phyloP scores from a whole-genome alignment of 2,797 vertebrate species.

The Buphagus erythrorhynchus region DNA sequence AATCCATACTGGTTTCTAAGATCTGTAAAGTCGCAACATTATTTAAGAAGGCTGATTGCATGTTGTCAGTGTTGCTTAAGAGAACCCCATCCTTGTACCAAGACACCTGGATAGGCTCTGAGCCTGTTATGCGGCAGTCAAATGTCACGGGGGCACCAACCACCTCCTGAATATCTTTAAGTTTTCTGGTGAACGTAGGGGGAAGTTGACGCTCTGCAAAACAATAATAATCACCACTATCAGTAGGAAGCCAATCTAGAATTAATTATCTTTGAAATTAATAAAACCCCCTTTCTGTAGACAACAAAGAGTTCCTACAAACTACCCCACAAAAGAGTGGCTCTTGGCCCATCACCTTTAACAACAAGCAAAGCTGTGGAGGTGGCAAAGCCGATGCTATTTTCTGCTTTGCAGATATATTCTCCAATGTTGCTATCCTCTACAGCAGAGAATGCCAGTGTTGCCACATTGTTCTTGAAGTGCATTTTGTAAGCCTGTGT shows the following conservation, averaged over 20 bases:
- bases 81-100: slow-evolving; percentile 94
- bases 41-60: slow-evolving; percentile 88
- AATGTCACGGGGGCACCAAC: slow-evolving; percentile 88
- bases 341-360: slow-evolving; percentile 82
- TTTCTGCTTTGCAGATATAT: slow-evolving; percentile 94
- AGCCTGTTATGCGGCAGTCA: slow-evolving; percentile 88
- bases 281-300: not conserved
- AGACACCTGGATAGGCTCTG: slow-evolving; percentile 88
- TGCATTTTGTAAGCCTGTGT: slow-evolving; percentile 86
- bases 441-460: slow-evolving; percentile 83
- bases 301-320: not conserved
- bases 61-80: slow-evolving; percentile 86
- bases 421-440: slow-evolving; percentile 87
- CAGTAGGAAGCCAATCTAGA: not conserved
- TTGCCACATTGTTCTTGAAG: slow-evolving; percentile 87
- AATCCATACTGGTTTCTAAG: slow-evolving; percentile 80
- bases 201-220: slow-evolving; percentile 92
- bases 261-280: not conserved
- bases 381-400: slow-evolving; percentile 85
- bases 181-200: slow-evolving; percentile 87
- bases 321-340: not conserved
- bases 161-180: slow-evolving; percentile 85
- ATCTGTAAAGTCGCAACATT: slow-evolving; percentile 90
- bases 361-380: slow-evolving; percentile 87
- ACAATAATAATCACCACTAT: slow-evolving; percentile 51